A percentile compares a stretch with the other conserved stretches of the same genome.
phyloP scores from a whole-genome alignment of 2,888 invertebrate species.

The Ennomos erosarius region DNA sequence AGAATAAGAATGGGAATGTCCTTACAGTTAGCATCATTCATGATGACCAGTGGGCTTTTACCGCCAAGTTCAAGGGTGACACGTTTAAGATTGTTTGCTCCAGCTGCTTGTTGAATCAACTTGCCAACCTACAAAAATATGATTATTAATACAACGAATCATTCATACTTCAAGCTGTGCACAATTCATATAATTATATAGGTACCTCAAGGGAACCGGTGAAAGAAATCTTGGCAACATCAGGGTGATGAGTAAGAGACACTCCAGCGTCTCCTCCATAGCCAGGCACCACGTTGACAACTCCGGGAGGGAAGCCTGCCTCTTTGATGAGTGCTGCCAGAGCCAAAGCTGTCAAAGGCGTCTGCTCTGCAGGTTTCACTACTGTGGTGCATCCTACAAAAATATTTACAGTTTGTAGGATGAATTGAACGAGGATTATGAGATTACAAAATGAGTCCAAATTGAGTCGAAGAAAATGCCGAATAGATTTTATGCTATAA shows the following conservation, averaged over 20 bases:
- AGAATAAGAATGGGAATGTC: not conserved
- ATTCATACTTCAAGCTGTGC: no score
- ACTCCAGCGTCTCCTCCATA: slow-evolving; percentile 91
- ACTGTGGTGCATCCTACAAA: slow-evolving; percentile 54
- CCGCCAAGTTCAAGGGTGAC: slow-evolving; percentile 94
- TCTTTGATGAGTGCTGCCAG: slow-evolving; percentile 92
- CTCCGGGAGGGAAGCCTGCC: slow-evolving; percentile 96
- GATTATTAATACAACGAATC: no score
- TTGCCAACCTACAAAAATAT: slow-evolving; percentile 78
- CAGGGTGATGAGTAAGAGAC: slow-evolving; percentile 88
- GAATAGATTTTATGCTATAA: no score
- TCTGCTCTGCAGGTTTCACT: slow-evolving; percentile 97
- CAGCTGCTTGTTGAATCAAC: slow-evolving; percentile 88
- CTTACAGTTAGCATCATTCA: slow-evolving; percentile 86
- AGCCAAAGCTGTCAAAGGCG: slow-evolving; percentile 94
- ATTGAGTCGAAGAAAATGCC: no score
- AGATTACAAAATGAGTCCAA: no score
- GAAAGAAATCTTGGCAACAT: slow-evolving; percentile 95
- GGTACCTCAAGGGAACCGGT: slow-evolving; percentile 82
- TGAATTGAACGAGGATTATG: no score
- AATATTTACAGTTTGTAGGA: no score
- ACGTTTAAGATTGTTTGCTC: slow-evolving; percentile 91
- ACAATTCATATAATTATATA: slow-evolving; percentile 2
- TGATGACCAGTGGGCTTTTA: slow-evolving; percentile 93
- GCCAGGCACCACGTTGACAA: slow-evolving; percentile 95